A percentile compares a stretch with the other conserved stretches of the same genome.
These are phyloP conservation scores for Etheostoma spectabile DNA, from an alignment of 2,113 vertebrate genomes.

Conservation along the genomic window DNA sequence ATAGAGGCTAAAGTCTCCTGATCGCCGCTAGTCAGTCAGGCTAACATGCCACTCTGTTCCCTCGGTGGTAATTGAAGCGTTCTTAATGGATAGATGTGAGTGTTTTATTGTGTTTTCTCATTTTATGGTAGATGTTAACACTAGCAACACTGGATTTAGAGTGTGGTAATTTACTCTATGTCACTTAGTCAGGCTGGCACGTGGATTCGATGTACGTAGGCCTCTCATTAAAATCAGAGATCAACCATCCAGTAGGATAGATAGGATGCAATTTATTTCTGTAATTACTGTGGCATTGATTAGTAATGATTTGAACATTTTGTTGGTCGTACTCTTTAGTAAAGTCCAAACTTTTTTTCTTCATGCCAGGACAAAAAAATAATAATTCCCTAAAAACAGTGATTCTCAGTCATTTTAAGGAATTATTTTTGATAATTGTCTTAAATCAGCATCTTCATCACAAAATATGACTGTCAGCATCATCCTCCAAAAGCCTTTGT, in stretches of 20 bases:
- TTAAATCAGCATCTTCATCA: not conserved
- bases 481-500: not conserved
- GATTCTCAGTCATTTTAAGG: not conserved
- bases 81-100: conserved; percentile 70
- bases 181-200: conserved; percentile 63
- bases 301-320: conserved; percentile 43
- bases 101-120: conserved; percentile 76
- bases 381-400: not conserved
- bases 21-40: conserved; percentile 64
- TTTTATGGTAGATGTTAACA: conserved; percentile 79
- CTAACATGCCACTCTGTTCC: conserved; percentile 70
- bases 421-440: not conserved
- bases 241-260: conserved; percentile 53
- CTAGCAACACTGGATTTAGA: conserved; percentile 49
- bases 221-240: conserved; percentile 66
- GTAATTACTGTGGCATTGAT: conserved; percentile 40
- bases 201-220: conserved; percentile 36
- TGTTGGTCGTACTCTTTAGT: conserved; percentile 25
- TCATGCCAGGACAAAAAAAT: not conserved
- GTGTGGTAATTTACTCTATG: conserved; percentile 66
- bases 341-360: not conserved
- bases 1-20: conserved; percentile 71
- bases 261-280: conserved; percentile 56
- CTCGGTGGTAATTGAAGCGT: conserved; percentile 69
- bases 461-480: not conserved